Evolutionary conservation across 2,888 invertebrate genomes (phyloP).

Genomic region (Meloe dianella): DNA sequence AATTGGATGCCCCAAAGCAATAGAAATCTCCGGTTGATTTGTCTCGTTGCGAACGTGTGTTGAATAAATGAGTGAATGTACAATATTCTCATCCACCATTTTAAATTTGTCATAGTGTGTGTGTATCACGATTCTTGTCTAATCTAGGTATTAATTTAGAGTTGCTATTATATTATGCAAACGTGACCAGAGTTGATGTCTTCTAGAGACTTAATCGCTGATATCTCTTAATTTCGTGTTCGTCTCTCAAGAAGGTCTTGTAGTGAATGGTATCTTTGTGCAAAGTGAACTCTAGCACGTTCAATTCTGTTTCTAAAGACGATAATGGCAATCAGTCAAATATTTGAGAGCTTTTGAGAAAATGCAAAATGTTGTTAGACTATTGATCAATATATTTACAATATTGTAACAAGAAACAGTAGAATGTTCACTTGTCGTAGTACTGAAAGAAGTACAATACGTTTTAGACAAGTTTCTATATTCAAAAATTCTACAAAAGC

Average conservation of each 20-base stretch:
- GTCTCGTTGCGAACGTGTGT: conserved; percentile 19
- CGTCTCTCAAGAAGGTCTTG: not conserved
- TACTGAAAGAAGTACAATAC: too few species aligned
- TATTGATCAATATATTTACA: too few species aligned
- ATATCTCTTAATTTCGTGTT: not conserved
- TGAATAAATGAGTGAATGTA: conserved; percentile 22
- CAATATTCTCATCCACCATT: conserved; percentile 6
- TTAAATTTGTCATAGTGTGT: conserved; percentile 11
- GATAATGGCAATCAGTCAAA: too few species aligned
- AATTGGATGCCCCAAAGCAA: conserved; percentile 12
- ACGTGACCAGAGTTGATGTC: conserved; percentile 22
- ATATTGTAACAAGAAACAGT: too few species aligned
- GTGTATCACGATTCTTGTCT: conserved; percentile 1
- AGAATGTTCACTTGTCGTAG: too few species aligned
- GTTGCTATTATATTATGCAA: conserved; percentile 17
- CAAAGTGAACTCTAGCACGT: too few species aligned
- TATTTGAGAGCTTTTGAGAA: too few species aligned
- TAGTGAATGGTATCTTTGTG: not conserved
- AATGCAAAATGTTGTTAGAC: too few species aligned
- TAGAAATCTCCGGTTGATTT: conserved; percentile 28
- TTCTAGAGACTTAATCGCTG: not conserved
- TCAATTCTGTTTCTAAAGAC: too few species aligned
- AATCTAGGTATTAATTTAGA: conserved; percentile 12
- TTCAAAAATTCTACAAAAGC: too few species aligned
- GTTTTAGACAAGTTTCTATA: too few species aligned